Evolutionary conservation across 2,797 vertebrate species (phyloP).

Genomic region (Thamnophis elegans): DNA sequence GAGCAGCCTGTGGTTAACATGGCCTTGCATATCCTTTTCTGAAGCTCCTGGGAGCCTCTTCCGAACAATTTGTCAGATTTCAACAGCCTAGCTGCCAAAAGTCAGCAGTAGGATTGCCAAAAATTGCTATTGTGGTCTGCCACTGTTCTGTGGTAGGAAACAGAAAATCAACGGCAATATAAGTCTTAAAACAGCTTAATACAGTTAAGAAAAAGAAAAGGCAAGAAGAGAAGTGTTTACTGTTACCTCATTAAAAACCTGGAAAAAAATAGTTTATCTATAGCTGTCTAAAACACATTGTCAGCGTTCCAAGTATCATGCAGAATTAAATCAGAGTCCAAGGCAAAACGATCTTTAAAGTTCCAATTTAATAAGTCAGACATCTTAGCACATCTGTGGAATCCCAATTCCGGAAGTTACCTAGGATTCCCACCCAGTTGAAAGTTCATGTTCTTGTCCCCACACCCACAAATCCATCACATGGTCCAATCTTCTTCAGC

Average conservation of each 20-base stretch:
- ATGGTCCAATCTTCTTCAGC: too few relatives aligned
- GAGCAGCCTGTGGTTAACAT: background rate
- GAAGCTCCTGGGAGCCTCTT: background rate
- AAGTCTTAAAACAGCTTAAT: background rate
- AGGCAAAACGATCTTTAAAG: too few relatives aligned
- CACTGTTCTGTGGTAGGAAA: background rate
- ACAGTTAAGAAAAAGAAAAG: background rate
- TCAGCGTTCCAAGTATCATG: too few relatives aligned
- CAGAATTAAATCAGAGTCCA: too few relatives aligned
- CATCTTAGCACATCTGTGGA: too few relatives aligned
- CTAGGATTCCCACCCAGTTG: too few relatives aligned
- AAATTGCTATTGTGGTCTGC: background rate
- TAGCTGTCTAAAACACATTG: too few relatives aligned
- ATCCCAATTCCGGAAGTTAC: too few relatives aligned
- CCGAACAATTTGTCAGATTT: background rate
- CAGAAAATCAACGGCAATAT: background rate
- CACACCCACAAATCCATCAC: too few relatives aligned
- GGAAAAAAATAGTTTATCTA: background rate
- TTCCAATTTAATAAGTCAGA: too few relatives aligned
- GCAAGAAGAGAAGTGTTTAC: background rate
- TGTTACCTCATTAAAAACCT: background rate
- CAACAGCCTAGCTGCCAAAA: background rate
- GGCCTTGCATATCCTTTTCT: background rate
- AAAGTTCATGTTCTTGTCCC: too few relatives aligned
- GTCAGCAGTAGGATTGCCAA: background rate